Base-by-base conservation (phyloP, 2,797 vertebrate genomes). In the Megalops cyprinoides region DNA sequence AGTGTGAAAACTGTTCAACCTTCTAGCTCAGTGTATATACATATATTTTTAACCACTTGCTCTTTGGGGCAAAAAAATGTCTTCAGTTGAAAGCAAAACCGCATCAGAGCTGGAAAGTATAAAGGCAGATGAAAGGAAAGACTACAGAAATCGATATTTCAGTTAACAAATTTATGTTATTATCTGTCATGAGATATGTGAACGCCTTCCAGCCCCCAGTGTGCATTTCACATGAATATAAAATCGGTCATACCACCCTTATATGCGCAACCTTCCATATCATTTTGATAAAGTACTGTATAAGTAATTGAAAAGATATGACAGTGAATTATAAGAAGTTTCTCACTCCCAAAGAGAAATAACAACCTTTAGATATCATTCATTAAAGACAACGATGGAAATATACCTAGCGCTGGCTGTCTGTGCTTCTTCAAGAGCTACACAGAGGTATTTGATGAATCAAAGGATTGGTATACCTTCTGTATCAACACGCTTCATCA, bases 101-200 rank as follows among this genome's bases (percentile, higher is more conserved):
- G n/a, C n/a, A n/a, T n/a, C n/a, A n/a, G 78, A 28, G 28, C 42
- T 18, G 1, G 25, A 39, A 62, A 74, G 18, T 75, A 73, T 49
- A 78, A 75, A 75, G 65, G 46, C 55, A 56, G 46, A 79, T 79
- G 37, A 76, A 77, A 62, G 51, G 67, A 58, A 74, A 34, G 20
- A 76, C 28, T 37, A 39, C 28, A 8, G 1, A 25, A 79, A 79
- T 79, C 60, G 42, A n/a, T 67, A 39, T 76, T 79, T 55, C 58
- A 46, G 73, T 75, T 58, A 37, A 71, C 77, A 79, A 62, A 79
- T 65, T 49, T 55, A 46, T 14, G 0, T 74, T 71, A 39, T 78
- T 65, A 76, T 79, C 69, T 74, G 46, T 55, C 7, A 12, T 79
- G 74, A 60, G 77, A 79, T 73, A 79, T 60, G 77, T 14, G 49